Evolutionary conservation across 2,888 invertebrate genomes (phyloP), one percentile per base, ranked within the genome.

Genomic region (Neoitamus cyanurus): DNA sequence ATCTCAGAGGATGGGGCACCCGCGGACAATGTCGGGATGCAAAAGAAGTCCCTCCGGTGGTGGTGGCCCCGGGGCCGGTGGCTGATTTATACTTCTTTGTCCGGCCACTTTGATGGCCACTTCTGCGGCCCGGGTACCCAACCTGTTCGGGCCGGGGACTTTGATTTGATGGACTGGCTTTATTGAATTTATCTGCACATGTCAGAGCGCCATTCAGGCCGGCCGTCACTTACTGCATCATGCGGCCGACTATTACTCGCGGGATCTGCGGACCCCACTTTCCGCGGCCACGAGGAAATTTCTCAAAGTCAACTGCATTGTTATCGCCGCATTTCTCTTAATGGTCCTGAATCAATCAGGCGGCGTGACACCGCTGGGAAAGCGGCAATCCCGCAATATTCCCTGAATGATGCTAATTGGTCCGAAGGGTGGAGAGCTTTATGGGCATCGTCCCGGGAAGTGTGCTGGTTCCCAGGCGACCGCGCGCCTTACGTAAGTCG

Each of bases 31-130:
- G 69, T 68, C 36, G 30, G 69, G 82, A 82, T 82, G 82, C 82
- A 82, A 82, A 69, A 69, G 69, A 82, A 37, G 37, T 82, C 82
- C 82, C 82, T 69, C 82, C 37, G 13, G n/a, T 13, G 31, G 31
- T 31, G 31, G 31, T 42, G 69, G 11, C 2, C 15, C 1, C 69
- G 9, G 20, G 3, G 68, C 28, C 68, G 68, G 11, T 31, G 58
- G 34, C 82, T 82, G 82, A 82, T 82, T 82, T 82, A 82, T 82
- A 82, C 15, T 37, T 82, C 69, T 82, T 82, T 82, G 82, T 82
- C 82, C 68, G 82, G 25, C 28, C 37, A 68, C 42, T 36, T 69
- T 82, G 82, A 82, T 69, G 82, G 82, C 82, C 82, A 82, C 37
- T 58, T 80, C 80, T 42, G 20, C 69, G 34, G 13, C 15, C 37